Percentiles rank a stretch among this genome's conserved stretches.
Conservation (phyloP, 2,113 vertebrate genomes). For the Aspidoscelis tigris region DNA sequence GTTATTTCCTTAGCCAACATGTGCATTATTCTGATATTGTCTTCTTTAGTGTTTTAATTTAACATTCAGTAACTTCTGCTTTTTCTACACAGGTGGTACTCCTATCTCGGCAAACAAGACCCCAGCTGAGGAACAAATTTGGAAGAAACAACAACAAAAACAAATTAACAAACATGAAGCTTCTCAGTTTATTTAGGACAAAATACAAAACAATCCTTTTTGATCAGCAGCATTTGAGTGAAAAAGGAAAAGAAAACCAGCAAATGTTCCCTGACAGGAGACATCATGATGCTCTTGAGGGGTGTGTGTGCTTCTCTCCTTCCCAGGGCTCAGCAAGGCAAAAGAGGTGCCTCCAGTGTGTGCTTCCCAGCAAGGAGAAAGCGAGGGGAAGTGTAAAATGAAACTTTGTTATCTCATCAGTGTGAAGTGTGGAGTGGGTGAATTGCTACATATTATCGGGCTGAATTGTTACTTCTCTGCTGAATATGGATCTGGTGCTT, state of each 20-base stretch:
- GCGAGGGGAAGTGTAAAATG: too few species aligned
- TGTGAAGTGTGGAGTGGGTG: too few species aligned
- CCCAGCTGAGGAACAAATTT: slow-evolving; percentile 23
- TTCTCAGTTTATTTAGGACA: background rate
- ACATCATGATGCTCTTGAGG: background rate
- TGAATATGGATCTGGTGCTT: too few species aligned
- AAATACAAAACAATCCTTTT: background rate
- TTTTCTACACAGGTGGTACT: slow-evolving; percentile 4
- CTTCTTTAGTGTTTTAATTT: background rate
- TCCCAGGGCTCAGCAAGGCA: too few species aligned
- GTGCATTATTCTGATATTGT: background rate
- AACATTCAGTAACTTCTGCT: background rate
- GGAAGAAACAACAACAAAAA: slow-evolving; percentile 17
- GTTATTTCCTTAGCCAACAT: slow-evolving; percentile 24
- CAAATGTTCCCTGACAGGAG: background rate
- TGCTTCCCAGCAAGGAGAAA: too few species aligned
- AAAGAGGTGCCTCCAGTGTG: too few species aligned
- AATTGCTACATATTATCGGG: too few species aligned
- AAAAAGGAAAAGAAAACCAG: background rate
- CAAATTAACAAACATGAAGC: slow-evolving; percentile 1
- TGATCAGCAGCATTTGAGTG: background rate
- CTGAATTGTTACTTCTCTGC: too few species aligned
- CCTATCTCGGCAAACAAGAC: background rate
- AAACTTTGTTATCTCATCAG: too few species aligned
- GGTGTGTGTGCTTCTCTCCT: too few species aligned